Conservation (phyloP, 1,140 invertebrate genomes). For the Hesperophylax magnus region DNA sequence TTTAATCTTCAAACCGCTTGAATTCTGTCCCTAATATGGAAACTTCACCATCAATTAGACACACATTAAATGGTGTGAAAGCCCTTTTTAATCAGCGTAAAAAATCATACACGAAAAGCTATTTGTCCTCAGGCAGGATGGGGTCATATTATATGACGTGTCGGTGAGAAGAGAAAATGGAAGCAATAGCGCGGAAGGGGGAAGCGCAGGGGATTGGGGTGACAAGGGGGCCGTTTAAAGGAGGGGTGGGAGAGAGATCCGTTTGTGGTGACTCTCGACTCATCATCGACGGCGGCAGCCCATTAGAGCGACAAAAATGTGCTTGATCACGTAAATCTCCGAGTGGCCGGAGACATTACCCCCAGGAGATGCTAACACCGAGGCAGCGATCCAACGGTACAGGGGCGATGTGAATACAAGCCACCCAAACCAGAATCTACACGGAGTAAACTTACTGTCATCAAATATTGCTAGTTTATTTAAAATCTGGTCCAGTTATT, state of each 20-base stretch:
- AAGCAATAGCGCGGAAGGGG: neutral
- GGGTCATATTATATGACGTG: no score
- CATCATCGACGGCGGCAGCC: constrained; percentile 21
- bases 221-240: neutral
- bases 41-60: constrained; percentile 12
- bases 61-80: constrained; percentile 13
- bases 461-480: no score
- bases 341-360: neutral
- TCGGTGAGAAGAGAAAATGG: neutral
- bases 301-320: constrained; percentile 41
- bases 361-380: neutral
- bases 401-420: no score
- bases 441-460: no score
- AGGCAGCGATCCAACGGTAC: neutral
- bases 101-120: neutral
- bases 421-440: no score
- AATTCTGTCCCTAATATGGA: neutral
- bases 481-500: no score
- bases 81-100: constrained; percentile 9
- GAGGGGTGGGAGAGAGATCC: neutral
- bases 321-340: constrained; percentile 42
- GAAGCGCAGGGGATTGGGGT: neutral
- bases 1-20: no score
- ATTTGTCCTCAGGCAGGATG: neutral
- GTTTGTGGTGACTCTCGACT: constrained; percentile 29